Evolutionary conservation across 2,888 invertebrate genomes (phyloP).

Genomic region (Ochropacha duplaris): DNA sequence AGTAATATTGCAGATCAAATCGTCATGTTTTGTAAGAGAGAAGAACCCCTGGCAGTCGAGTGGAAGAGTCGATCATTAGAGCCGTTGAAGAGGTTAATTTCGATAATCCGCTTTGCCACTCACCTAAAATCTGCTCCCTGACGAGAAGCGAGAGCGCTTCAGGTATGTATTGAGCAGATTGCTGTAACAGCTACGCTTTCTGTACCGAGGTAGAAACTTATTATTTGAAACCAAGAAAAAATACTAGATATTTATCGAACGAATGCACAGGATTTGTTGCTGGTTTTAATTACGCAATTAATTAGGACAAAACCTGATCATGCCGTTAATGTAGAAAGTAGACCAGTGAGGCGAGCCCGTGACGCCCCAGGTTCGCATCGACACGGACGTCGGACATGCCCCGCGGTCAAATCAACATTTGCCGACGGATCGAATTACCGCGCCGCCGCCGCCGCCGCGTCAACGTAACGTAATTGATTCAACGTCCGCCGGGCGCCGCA

Average conservation of each 20-base stretch:
- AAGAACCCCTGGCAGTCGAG: conserved; percentile 48
- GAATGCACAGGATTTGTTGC: no score
- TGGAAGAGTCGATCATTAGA: conserved; percentile 69
- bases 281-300: neutral
- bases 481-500: conserved; percentile 53
- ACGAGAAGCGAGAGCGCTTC: conserved; percentile 22
- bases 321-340: conserved; percentile 32
- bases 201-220: conserved; percentile 18
- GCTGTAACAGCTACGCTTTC: conserved; percentile 18
- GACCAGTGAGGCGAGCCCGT: conserved; percentile 51
- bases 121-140: conserved; percentile 47
- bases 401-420: conserved; percentile 79
- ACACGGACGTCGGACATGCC: conserved; percentile 41
- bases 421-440: conserved; percentile 77
- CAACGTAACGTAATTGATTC: conserved; percentile 78
- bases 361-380: conserved; percentile 23
- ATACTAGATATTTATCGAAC: no score
- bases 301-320: neutral
- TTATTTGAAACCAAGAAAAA: no score
- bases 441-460: conserved; percentile 57
- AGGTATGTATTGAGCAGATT: conserved; percentile 19
- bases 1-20: conserved; percentile 24
- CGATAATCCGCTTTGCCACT: conserved; percentile 71
- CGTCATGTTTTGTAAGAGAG: conserved; percentile 5
- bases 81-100: conserved; percentile 74